phyloP scores from a whole-genome alignment of 2,797 vertebrate species.

The Zenarchopterus dispar region DNA sequence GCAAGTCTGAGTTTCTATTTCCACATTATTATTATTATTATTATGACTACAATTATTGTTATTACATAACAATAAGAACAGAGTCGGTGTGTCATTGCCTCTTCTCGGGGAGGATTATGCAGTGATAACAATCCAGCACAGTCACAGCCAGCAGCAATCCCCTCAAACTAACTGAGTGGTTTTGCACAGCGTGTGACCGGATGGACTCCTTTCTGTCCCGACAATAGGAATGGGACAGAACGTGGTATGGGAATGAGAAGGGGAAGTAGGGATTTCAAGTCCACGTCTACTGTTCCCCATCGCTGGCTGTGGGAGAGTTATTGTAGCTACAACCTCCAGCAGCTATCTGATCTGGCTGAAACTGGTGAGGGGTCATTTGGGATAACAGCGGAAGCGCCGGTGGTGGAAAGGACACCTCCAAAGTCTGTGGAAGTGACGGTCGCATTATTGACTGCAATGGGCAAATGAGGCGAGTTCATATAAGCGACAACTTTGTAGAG shows the following conservation, averaged over 20 bases:
- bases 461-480: too few species aligned
- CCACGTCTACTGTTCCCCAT: constrained; percentile 61
- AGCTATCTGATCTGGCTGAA: constrained; percentile 33
- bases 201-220: constrained; percentile 69
- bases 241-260: constrained; percentile 64
- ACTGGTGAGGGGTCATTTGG: constrained; percentile 31
- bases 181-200: constrained; percentile 80
- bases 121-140: constrained; percentile 66
- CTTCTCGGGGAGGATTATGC: constrained; percentile 63
- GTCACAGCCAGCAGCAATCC: constrained; percentile 54
- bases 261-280: constrained; percentile 67
- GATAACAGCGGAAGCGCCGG: constrained; percentile 25
- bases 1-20: too few species aligned
- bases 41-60: background rate
- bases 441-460: background rate
- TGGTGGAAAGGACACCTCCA: constrained; percentile 5
- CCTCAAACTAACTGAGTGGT: constrained; percentile 50
- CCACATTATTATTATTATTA: background rate
- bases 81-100: constrained; percentile 48
- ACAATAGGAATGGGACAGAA: constrained; percentile 59
- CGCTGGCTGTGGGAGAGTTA: constrained; percentile 74
- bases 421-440: background rate
- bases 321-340: constrained; percentile 59
- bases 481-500: too few species aligned
- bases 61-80: constrained; percentile 27